Base-by-base conservation (phyloP, 2,888 invertebrate genomes). In the Linnaemya tessellans region DNA sequence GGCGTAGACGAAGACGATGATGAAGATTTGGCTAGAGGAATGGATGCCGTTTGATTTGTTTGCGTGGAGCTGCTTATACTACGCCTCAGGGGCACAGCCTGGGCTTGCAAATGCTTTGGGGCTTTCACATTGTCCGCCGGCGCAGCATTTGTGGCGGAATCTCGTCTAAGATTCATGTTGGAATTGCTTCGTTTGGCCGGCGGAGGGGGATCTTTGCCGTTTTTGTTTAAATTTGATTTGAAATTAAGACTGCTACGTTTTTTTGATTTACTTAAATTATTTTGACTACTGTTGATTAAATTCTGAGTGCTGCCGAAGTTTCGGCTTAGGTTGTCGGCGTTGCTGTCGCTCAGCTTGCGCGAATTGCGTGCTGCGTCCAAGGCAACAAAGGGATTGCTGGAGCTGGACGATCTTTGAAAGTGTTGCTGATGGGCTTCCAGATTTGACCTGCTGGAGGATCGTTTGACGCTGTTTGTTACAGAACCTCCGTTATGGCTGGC, bases 221-320 rank as follows among this genome's bases (percentile, higher is more conserved):
- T 90, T 77, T 90, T 91, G 20, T 88, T 84, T 1, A 88, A 86
- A 13, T 85, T 89, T 10, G 90, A 89, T 88, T 93, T 92, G 3
- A 92, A 87, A 86, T 93, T 92, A 22, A 92, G 89, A 87, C 92
- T 92, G 84, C 92, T 92, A 84, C 92, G 92, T 82, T 92, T 92
- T 75, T 92, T 92, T 18, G 92, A 90, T 86, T 92, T 93, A 46
- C 91, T 89, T 86, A 92, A 89, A 84, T 92, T 91, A 71, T 88
- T 88, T 80, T 92, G 92, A 88, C 90, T 92, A 41, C 89, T 89
- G 81, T 91, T 92, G 67, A 92, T 91, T 43, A 93, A 88, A 82
- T 93, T 93, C 73, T 93, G 93, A 10, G 93, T 92, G 88, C 93
- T 93, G 58, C 92, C 92, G 82, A 92, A 93, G 80, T 92, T 92